Conservation (phyloP, 2,113 vertebrate genomes). For the Hemiscyllium ocellatum region DNA sequence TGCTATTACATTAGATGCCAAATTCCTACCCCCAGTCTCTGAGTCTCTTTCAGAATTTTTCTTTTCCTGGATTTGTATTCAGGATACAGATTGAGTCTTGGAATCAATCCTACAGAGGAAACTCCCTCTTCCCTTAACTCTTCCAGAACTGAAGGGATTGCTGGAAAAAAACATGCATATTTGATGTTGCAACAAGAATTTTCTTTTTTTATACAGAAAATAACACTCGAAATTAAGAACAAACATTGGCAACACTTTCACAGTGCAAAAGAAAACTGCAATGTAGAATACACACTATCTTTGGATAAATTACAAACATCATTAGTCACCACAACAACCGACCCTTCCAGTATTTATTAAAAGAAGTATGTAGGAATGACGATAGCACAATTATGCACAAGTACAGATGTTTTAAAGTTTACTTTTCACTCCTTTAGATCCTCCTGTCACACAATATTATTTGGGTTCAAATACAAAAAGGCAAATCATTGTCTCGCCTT, state of each 20-base stretch:
- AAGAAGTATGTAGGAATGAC: background rate
- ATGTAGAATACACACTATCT: background rate
- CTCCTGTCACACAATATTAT: background rate
- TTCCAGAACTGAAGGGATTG: background rate
- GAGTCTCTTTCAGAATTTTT: background rate
- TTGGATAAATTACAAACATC: background rate
- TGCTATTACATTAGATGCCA: background rate
- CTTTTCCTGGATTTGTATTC: background rate
- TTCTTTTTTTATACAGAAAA: background rate
- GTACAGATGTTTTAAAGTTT: background rate
- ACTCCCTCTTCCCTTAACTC: constrained; percentile 23
- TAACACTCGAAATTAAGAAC: background rate
- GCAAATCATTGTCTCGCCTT: background rate
- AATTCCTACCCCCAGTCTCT: background rate
- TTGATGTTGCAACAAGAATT: background rate
- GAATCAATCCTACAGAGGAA: background rate
- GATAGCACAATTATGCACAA: background rate
- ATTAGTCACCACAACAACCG: background rate
- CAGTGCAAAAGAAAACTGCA: background rate
- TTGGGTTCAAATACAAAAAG: background rate
- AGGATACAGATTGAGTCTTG: background rate
- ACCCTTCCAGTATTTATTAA: background rate
- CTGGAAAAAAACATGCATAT: background rate
- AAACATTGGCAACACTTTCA: background rate
- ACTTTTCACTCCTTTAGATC: background rate